phyloP scores from a whole-genome alignment of 1,140 invertebrate species.

The Drosophila trapezifrons region DNA sequence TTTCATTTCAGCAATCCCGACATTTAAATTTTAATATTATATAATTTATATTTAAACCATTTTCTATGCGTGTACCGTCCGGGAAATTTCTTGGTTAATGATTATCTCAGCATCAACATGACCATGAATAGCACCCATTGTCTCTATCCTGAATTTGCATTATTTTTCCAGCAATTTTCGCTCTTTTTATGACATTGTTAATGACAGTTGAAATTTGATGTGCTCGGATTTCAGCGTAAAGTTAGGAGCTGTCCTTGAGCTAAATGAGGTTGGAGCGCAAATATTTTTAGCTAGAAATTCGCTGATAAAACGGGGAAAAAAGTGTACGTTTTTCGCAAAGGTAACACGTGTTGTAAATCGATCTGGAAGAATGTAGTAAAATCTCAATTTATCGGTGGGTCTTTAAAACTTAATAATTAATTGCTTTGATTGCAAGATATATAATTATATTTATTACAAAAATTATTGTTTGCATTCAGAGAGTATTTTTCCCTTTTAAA shows the following conservation, averaged over 20 bases:
- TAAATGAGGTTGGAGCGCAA: constrained; percentile 21
- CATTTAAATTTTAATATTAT: too few relatives aligned
- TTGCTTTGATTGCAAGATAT: too few relatives aligned
- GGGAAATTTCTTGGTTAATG: constrained; percentile 51
- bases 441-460: too few relatives aligned
- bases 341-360: not conserved
- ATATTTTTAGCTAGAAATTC: constrained; percentile 1
- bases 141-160: constrained; percentile 46
- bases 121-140: constrained; percentile 8
- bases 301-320: not conserved
- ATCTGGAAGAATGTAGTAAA: not conserved
- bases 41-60: not conserved
- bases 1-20: too few relatives aligned
- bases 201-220: constrained; percentile 72
- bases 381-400: not conserved
- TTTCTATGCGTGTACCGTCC: constrained; percentile 1
- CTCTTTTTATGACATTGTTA: constrained; percentile 45
- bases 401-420: too few relatives aligned
- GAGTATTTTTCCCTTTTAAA: not conserved
- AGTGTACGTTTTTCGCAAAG: not conserved
- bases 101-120: constrained; percentile 49
- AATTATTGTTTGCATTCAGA: too few relatives aligned
- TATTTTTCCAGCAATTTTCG: constrained; percentile 25
- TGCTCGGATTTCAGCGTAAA: constrained; percentile 34
- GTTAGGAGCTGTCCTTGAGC: constrained; percentile 54